phyloP scores from a whole-genome alignment of 2,113 vertebrate species.

The Grammomys surdaster region DNA sequence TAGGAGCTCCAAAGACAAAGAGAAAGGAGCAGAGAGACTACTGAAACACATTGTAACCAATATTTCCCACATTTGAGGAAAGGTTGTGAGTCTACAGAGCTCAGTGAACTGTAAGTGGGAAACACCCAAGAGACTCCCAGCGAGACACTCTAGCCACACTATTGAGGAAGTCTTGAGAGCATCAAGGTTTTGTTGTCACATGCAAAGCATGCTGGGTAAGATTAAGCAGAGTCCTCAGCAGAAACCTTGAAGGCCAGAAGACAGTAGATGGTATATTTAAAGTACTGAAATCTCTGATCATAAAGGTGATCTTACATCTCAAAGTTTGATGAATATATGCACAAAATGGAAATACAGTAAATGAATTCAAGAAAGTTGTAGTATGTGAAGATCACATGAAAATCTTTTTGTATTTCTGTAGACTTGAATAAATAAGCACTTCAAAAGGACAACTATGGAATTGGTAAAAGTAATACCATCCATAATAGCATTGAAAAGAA shows the following conservation, averaged over 20 bases:
- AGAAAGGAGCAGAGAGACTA: neutral
- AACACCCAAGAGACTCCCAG: neutral
- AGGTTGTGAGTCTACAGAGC: neutral
- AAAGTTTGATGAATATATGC: neutral
- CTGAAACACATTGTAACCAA: neutral
- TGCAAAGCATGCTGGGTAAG: neutral
- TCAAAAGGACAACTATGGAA: neutral
- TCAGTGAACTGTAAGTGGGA: neutral
- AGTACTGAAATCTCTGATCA: neutral
- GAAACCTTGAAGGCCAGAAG: neutral
- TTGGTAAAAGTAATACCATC: neutral
- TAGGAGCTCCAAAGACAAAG: neutral
- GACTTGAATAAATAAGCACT: neutral
- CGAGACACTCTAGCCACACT: neutral
- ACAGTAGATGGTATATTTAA: neutral
- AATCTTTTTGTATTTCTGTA: neutral
- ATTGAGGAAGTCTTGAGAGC: neutral
- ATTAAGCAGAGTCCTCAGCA: neutral
- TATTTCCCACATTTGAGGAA: neutral
- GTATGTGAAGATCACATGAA: neutral
- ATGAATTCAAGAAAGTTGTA: neutral
- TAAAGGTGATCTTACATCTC: neutral
- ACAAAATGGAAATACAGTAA: neutral
- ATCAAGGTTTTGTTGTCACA: neutral
- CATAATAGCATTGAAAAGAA: neutral